Evolutionary conservation across 2,888 invertebrate genomes (phyloP).

Genomic region (Anthrax anthrax): DNA sequence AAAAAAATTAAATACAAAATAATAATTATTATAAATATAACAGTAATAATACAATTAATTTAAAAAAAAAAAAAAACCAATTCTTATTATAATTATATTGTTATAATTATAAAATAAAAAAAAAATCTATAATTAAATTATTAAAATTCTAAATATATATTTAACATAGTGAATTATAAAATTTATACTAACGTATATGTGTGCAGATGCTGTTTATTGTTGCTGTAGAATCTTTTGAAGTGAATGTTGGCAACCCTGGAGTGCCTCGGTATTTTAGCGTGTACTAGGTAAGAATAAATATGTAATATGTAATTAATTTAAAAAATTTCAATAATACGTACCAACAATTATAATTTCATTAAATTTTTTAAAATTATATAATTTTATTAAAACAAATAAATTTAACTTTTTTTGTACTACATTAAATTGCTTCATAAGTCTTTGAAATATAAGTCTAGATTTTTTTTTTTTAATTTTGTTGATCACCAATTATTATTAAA

Average conservation of each 20-base stretch:
- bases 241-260: conserved; percentile 38
- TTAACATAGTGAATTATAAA: conserved; percentile 1
- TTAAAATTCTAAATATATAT: neutral
- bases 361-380: no score
- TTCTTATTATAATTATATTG: neutral
- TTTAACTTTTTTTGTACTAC: no score
- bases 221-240: conserved; percentile 17
- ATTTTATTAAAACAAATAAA: no score
- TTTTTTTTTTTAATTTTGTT: no score
- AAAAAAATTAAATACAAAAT: no score
- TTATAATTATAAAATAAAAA: neutral
- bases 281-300: conserved; percentile 28
- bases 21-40: no score
- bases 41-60: neutral
- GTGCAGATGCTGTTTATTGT: conserved; percentile 17
- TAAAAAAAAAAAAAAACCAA: neutral
- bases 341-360: no score
- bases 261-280: conserved; percentile 37
- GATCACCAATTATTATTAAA: no score
- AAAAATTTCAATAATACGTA: neutral
- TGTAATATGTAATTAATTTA: neutral
- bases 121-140: neutral
- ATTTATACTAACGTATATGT: conserved; percentile 1
- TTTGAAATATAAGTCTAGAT: no score
- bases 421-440: no score